phyloP scores from a whole-genome alignment of 2,888 invertebrate species.

The Augochlorella aurata region DNA sequence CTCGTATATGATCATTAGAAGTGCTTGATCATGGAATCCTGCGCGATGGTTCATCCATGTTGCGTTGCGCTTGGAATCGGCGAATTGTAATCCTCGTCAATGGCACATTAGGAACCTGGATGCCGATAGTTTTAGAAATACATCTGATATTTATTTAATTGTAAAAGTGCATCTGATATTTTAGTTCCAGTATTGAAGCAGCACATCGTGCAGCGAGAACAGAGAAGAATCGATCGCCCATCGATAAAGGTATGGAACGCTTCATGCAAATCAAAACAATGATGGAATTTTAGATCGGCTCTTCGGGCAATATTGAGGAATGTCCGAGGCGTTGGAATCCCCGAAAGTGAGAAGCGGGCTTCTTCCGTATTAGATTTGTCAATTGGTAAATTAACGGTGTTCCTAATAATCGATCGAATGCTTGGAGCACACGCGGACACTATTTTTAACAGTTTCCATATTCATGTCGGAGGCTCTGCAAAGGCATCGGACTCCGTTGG shows the following conservation, averaged over 20 bases:
- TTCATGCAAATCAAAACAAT: background rate
- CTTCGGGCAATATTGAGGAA: background rate
- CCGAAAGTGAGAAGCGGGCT: background rate
- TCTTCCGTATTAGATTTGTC: background rate
- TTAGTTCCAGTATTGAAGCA: no score
- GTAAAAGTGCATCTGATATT: no score
- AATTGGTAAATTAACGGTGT: background rate
- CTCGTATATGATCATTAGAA: background rate
- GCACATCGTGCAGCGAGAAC: no score
- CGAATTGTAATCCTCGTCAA: no score
- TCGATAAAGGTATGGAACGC: no score
- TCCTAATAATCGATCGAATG: background rate
- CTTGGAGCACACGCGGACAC: background rate
- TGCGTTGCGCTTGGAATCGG: no score
- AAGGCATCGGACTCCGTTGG: background rate
- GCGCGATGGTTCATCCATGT: no score
- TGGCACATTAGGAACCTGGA: no score
- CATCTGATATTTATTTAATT: no score
- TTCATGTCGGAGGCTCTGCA: background rate
- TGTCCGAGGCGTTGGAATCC: background rate
- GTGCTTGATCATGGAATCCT: no score
- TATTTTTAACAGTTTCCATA: conserved; percentile 6
- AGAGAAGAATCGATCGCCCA: no score
- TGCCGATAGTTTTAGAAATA: no score
- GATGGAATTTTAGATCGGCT: background rate